phyloP scores from a whole-genome alignment of 2,888 invertebrate genomes.

The Conops quadrifasciatus region DNA sequence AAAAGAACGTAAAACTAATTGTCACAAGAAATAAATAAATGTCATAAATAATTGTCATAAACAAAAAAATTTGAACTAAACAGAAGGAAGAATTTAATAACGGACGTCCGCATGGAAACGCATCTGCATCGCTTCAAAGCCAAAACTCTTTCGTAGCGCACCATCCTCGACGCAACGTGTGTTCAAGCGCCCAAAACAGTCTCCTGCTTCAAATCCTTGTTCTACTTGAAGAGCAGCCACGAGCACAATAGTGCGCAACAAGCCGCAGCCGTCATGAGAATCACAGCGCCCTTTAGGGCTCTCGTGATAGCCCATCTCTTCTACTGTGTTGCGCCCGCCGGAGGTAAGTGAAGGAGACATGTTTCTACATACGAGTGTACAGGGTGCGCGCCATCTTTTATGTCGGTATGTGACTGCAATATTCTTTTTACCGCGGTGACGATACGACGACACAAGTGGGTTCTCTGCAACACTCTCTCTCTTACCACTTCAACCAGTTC shows the following conservation, averaged over 20 bases:
- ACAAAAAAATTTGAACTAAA: background rate
- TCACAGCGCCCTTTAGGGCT: constrained; percentile 61
- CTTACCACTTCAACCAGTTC: no score
- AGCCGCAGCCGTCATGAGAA: constrained; percentile 60
- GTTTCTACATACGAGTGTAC: background rate
- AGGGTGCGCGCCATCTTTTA: no score
- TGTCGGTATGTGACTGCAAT: no score
- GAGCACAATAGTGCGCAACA: constrained; percentile 29
- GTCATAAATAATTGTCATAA: background rate
- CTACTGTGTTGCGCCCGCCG: constrained; percentile 63
- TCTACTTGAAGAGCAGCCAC: background rate
- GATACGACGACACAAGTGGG: no score
- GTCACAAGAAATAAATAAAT: no score
- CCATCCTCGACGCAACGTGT: background rate
- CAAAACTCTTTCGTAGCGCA: constrained; percentile 18
- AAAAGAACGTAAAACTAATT: no score
- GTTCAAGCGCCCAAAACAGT: background rate
- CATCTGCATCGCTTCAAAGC: constrained; percentile 15
- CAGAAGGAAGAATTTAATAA: background rate
- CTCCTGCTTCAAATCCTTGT: no score
- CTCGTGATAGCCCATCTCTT: constrained; percentile 64
- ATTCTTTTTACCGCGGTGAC: background rate
- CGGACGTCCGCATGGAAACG: constrained; percentile 26
- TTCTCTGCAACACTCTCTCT: no score
- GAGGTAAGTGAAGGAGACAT: constrained; percentile 57